Base-by-base conservation (phyloP, 2,113 vertebrate genomes). In the Myrmecobius fasciatus region DNA sequence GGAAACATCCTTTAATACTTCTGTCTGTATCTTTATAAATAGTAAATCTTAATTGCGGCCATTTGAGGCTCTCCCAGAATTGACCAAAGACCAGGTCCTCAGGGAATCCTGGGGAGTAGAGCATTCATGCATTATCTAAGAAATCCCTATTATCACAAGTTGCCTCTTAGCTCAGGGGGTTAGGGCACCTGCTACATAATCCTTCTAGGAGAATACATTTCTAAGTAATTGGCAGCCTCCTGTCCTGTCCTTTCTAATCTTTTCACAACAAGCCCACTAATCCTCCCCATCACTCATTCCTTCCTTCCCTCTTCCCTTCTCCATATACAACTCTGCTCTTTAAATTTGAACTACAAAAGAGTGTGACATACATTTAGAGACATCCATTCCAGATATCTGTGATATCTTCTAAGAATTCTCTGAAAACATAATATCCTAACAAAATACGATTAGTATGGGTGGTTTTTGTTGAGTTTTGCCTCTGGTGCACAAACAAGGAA, bases 351-450 rank as follows among this genome's bases (percentile, higher is more conserved):
- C 17, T 22, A 83, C 17, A 22, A 83, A 46, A 47, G 60, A 12
- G 28, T 24, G 3, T 24, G 31, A 49, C 0, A 4, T 7, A 20
- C 24, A 47, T 47, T 0, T 1, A 91, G 93, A 90, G 0, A n/a
- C 14, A 92, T 52, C 43, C 89, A n/a, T 0, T 43, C 10, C 56
- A 91, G 93, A 17, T 25, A 95, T 67, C 22, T 20, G 28, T 4
- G 43, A n/a, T 51, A n/a, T 48, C 89, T 48, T 92, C 17, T 11
- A 28, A 47, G 22, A 96, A 93, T n/a, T 48, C 91, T 67, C 22
- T 49, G 54, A 0, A 28, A 12, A 22, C 12, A 83, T 24, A 43
- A 20, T 43, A 43, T 95, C 25, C 7, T 20, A 83, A 60, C 28
- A 75, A 89, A 7, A 28, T 17, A 43, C 6, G 36, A 47, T 51